Evolutionary conservation across 2,888 invertebrate genomes (phyloP).

Genomic region (Leptinotarsa haldemani): DNA sequence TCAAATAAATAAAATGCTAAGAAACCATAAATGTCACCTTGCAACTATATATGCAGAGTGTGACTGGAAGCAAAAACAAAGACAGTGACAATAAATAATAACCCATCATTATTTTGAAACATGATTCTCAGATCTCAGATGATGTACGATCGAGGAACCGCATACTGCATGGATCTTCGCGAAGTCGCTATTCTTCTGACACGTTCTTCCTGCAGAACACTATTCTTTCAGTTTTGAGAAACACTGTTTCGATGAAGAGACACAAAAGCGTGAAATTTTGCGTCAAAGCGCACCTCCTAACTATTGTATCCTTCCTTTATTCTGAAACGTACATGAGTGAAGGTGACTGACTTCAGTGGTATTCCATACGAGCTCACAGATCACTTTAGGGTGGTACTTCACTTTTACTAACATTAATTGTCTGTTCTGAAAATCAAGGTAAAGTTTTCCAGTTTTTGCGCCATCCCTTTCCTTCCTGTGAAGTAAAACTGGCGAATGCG

Average conservation of each 20-base stretch:
- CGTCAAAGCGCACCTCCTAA: constrained; percentile 32
- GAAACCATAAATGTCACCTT: constrained; percentile 5
- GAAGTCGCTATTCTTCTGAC: constrained; percentile 26
- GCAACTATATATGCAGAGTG: neutral
- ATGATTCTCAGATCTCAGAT: constrained; percentile 25
- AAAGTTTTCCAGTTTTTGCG: too few relatives aligned
- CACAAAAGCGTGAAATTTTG: constrained; percentile 34
- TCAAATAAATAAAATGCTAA: neutral
- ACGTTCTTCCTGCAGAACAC: constrained; percentile 25
- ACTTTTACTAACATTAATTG: too few relatives aligned
- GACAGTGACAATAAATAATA: constrained; percentile 18
- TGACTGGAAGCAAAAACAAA: neutral
- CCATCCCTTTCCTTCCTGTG: too few relatives aligned
- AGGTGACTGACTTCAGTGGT: neutral
- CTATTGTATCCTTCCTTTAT: constrained; percentile 35
- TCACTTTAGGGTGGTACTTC: too few relatives aligned
- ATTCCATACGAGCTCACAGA: too few relatives aligned
- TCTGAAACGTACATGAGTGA: constrained; percentile 15
- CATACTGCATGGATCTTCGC: constrained; percentile 12
- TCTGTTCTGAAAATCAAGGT: too few relatives aligned
- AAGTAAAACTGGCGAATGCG: too few relatives aligned
- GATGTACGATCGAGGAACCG: constrained; percentile 22
- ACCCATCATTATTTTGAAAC: constrained; percentile 27
- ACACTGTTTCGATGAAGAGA: constrained; percentile 30
- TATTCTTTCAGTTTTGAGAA: constrained; percentile 28